These are phyloP conservation scores for Pipistrellus kuhlii DNA, from an alignment of 2,797 vertebrate species.

Conservation along the genomic window DNA sequence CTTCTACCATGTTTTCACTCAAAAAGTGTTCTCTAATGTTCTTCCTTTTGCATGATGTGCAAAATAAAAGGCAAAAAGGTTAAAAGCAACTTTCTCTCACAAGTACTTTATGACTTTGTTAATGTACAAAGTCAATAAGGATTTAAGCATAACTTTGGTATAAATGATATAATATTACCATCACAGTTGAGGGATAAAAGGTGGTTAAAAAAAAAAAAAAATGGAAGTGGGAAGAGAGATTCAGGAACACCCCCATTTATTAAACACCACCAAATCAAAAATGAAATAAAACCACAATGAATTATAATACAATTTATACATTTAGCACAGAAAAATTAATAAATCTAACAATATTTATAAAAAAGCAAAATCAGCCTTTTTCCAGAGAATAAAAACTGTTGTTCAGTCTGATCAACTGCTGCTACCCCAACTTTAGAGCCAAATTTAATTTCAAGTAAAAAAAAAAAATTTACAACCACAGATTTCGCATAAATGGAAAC, in stretches of 20 bases:
- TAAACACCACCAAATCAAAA: constrained; percentile 87
- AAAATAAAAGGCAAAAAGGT: constrained; percentile 94
- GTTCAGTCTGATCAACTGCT: constrained; percentile 85
- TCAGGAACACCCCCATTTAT: constrained; percentile 86
- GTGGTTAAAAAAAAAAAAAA: constrained; percentile 75
- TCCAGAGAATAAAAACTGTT: constrained; percentile 86
- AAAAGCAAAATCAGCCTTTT: constrained; percentile 86
- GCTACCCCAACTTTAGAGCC: constrained; percentile 86
- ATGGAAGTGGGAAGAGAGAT: constrained; percentile 82
- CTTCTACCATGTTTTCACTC: constrained; percentile 86
- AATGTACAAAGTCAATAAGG: constrained; percentile 88
- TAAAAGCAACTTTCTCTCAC: constrained; percentile 90
- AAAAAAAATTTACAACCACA: constrained; percentile 88
- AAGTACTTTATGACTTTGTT: constrained; percentile 91
- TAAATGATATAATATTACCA: constrained; percentile 88
- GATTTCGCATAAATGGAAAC: constrained; percentile 88
- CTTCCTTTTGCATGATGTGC: constrained; percentile 92
- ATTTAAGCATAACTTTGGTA: constrained; percentile 94
- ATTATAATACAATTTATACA: constrained; percentile 89
- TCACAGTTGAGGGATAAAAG: constrained; percentile 84
- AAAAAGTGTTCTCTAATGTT: constrained; percentile 85
- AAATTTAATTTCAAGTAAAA: constrained; percentile 87
- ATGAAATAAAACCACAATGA: constrained; percentile 88
- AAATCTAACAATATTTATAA: constrained; percentile 86
- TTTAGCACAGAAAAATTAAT: constrained; percentile 88